Conservation (phyloP, 2,888 invertebrate genomes). For the Agonopterix subpropinquella region DNA sequence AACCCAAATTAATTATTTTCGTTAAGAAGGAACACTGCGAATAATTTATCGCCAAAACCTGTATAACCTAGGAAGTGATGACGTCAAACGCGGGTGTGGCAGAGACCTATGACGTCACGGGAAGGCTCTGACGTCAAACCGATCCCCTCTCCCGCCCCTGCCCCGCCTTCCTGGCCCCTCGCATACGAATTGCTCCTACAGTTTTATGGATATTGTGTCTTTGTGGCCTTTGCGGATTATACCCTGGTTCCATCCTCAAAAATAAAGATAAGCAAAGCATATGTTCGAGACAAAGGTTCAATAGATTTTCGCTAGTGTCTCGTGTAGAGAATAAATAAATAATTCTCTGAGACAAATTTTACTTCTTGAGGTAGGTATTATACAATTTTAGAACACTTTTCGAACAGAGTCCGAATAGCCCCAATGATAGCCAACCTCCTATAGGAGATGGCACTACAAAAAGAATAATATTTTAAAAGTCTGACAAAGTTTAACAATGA, state of each 20-base stretch:
- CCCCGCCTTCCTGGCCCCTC: constrained; percentile 27
- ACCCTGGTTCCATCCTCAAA: constrained; percentile 10
- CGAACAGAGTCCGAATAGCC: too few species aligned
- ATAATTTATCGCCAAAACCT: too few species aligned
- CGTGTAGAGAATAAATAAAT: too few species aligned
- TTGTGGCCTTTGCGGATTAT: constrained; percentile 27
- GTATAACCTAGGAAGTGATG: constrained; percentile 25
- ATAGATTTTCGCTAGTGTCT: not conserved
- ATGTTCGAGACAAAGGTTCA: constrained; percentile 1
- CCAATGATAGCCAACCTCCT: too few species aligned
- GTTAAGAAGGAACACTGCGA: too few species aligned
- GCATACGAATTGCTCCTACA: constrained; percentile 45
- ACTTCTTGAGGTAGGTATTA: too few species aligned
- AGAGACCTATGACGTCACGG: constrained; percentile 64
- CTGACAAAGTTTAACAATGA: too few species aligned
- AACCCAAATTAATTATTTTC: too few species aligned
- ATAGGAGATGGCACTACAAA: too few species aligned
- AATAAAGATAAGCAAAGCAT: constrained; percentile 14
- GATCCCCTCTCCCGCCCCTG: constrained; percentile 28
- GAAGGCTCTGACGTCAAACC: constrained; percentile 69
- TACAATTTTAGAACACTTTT: too few species aligned
- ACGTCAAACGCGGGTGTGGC: constrained; percentile 73
- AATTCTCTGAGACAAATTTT: too few species aligned
- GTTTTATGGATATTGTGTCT: constrained; percentile 57
- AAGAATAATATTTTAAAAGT: too few species aligned